Evolutionary conservation across 2,797 vertebrate species (phyloP).

Genomic region (Hybognathus amarus): DNA sequence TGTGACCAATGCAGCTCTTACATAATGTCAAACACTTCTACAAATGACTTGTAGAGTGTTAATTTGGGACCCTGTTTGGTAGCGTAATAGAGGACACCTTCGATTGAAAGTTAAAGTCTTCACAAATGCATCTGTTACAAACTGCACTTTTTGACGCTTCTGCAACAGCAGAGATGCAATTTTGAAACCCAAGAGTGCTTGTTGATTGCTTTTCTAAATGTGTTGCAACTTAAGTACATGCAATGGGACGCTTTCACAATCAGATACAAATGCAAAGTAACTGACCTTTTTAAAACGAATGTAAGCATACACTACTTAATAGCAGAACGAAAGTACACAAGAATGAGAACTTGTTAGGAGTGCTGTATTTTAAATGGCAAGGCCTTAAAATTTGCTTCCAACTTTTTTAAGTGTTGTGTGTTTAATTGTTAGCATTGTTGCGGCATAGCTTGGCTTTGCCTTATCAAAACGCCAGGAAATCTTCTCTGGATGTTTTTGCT

Average conservation of each 20-base stretch:
- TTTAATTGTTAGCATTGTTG: not conserved
- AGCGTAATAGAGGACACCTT: not conserved
- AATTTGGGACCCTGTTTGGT: not conserved
- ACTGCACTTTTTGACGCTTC: not conserved
- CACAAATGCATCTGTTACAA: not conserved
- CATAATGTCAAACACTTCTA: no score
- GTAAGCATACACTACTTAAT: conserved; percentile 1
- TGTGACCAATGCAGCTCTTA: no score
- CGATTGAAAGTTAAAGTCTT: not conserved
- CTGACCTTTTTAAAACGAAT: conserved; percentile 5
- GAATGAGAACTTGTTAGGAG: not conserved
- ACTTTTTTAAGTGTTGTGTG: not conserved
- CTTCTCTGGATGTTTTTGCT: not conserved
- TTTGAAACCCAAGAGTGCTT: conserved; percentile 50
- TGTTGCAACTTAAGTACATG: conserved; percentile 49
- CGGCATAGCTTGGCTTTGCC: not conserved
- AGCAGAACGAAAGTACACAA: not conserved
- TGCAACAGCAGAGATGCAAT: conserved; percentile 18
- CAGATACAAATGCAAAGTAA: conserved; percentile 38
- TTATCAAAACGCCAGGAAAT: not conserved
- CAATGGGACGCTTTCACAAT: conserved; percentile 53
- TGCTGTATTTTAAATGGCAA: not conserved
- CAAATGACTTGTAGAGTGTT: not conserved
- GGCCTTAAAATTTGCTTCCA: not conserved
- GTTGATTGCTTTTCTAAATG: conserved; percentile 31